Evolutionary conservation across 2,888 invertebrate genomes (phyloP).

Genomic region (Xestia c-nigrum): DNA sequence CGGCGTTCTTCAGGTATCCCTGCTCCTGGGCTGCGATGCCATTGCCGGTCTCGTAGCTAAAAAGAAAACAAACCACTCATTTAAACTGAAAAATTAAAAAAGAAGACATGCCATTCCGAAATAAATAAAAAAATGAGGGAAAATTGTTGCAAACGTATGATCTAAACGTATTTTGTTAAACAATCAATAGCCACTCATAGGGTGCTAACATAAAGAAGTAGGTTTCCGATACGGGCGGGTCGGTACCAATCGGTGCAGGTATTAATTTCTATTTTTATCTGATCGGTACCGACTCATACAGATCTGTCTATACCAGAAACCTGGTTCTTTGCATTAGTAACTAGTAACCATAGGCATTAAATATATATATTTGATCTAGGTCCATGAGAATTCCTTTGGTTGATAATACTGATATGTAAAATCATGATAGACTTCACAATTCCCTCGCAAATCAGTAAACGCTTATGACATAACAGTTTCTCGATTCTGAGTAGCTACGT

Average conservation of each 20-base stretch:
- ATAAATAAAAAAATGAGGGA: neutral
- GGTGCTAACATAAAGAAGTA: too few species aligned
- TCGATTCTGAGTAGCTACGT: neutral
- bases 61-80: neutral
- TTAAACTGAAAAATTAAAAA: neutral
- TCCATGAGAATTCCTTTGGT: neutral
- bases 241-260: too few species aligned
- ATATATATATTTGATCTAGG: neutral
- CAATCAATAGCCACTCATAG: too few species aligned
- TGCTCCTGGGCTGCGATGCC: constrained; percentile 93
- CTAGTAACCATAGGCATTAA: neutral
- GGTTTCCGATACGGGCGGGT: too few species aligned
- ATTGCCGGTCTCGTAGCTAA: constrained; percentile 93
- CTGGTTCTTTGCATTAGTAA: too few species aligned
- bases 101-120: neutral
- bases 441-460: neutral
- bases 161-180: neutral
- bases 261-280: too few species aligned
- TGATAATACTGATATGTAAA: neutral
- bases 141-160: neutral
- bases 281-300: too few species aligned
- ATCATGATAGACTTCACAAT: neutral
- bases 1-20: constrained; percentile 93
- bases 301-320: too few species aligned
- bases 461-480: constrained; percentile 14